A percentile compares a stretch with the other conserved stretches of the same genome.
phyloP scores from a whole-genome alignment of 2,888 invertebrate genomes.

The Sinopyrophorus schimmeli region DNA sequence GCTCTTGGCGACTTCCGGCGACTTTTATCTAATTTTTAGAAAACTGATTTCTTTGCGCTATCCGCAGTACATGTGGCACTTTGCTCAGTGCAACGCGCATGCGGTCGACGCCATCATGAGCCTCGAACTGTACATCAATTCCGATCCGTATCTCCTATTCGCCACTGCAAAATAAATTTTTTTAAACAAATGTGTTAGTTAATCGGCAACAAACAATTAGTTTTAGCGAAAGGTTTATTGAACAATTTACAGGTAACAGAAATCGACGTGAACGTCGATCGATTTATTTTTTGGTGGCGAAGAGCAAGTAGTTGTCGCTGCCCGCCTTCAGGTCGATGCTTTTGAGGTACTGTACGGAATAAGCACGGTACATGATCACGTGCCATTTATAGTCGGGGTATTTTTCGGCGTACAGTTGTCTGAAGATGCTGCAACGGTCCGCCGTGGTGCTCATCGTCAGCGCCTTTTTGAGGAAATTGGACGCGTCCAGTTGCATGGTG shows the following conservation, averaged over 20 bases:
- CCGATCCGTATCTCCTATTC: too few relatives aligned
- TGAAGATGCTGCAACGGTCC: slow-evolving; percentile 10
- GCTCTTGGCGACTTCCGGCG: background rate
- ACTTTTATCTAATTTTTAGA: background rate
- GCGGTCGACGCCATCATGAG: background rate
- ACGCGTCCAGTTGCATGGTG: slow-evolving; percentile 8
- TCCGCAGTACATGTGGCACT: background rate
- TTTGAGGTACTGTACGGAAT: slow-evolving; percentile 10
- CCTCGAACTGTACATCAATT: background rate
- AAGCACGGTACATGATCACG: slow-evolving; percentile 15
- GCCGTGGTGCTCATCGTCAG: background rate
- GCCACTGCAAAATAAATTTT: too few relatives aligned
- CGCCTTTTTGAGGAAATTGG: slow-evolving; percentile 11
- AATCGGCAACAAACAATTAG: too few relatives aligned
- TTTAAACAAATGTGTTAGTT: too few relatives aligned
- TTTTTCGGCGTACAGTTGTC: slow-evolving; percentile 9
- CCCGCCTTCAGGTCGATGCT: slow-evolving; percentile 15
- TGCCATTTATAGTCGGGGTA: slow-evolving; percentile 8
- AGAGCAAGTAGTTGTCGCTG: slow-evolving; percentile 10
- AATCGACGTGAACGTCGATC: too few relatives aligned
- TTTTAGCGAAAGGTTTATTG: too few relatives aligned
- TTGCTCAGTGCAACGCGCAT: background rate
- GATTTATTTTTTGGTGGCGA: slow-evolving; percentile 18
- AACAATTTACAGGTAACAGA: too few relatives aligned
- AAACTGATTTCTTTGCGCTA: background rate